phyloP scores from a whole-genome alignment of 2,113 vertebrate genomes.

The Indicator indicator region DNA sequence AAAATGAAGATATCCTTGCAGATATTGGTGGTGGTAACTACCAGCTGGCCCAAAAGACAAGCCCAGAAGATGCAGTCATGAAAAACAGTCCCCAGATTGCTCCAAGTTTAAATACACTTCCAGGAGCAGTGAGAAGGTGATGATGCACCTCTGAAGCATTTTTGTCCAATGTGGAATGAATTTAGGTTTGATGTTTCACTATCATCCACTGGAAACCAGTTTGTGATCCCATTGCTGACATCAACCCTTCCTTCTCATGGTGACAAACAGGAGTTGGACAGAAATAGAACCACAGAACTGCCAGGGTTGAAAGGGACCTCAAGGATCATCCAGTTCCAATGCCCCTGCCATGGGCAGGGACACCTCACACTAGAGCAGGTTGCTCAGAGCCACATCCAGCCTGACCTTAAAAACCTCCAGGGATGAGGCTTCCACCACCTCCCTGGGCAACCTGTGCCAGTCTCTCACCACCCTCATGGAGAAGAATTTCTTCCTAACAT shows the following conservation, averaged over 20 bases:
- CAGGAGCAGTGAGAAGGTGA: background rate
- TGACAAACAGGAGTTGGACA: background rate
- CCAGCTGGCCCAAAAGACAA: background rate
- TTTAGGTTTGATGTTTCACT: background rate
- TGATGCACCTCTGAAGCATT: background rate
- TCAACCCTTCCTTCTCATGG: background rate
- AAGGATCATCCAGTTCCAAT: too few relatives aligned
- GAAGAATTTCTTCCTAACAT: too few relatives aligned
- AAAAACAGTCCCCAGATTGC: background rate
- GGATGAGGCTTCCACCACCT: too few relatives aligned
- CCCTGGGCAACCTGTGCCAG: too few relatives aligned
- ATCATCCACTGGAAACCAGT: background rate
- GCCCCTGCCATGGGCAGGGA: too few relatives aligned
- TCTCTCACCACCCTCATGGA: too few relatives aligned
- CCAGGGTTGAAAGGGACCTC: too few relatives aligned
- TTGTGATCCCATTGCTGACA: background rate
- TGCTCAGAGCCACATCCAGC: too few relatives aligned
- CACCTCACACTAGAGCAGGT: too few relatives aligned
- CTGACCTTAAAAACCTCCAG: too few relatives aligned
- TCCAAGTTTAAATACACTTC: background rate
- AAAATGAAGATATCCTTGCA: background rate
- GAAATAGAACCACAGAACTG: background rate
- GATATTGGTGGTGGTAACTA: background rate
- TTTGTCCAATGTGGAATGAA: background rate
- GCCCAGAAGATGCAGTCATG: background rate